Conservation (phyloP, 2,888 invertebrate genomes). For the Patella depressa region DNA sequence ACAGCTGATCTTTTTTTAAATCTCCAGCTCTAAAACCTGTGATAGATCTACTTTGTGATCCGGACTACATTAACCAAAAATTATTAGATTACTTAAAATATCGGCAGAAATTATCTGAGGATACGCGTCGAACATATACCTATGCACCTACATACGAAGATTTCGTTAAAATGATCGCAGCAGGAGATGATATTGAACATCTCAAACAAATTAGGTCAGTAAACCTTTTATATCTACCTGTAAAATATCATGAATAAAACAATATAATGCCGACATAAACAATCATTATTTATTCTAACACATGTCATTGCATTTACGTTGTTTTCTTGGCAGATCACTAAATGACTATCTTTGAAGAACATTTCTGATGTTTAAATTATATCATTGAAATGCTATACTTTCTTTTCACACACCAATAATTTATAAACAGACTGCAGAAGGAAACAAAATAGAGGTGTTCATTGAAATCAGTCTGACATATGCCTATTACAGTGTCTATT, state of each 20-base stretch:
- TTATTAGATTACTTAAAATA: conserved; percentile 87
- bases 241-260: not conserved
- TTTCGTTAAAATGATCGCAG: conserved; percentile 86
- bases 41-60: conserved; percentile 87
- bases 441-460: no score
- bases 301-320: no score
- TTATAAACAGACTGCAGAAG: no score
- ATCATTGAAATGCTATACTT: no score
- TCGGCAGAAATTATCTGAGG: conserved; percentile 80
- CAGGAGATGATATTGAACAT: conserved; percentile 85
- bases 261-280: not conserved
- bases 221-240: not conserved
- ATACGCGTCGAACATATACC: conserved; percentile 84
- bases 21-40: conserved; percentile 83
- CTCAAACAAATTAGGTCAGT: conserved; percentile 83
- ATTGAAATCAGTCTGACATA: no score
- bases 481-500: no score
- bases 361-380: no score
- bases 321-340: no score
- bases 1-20: not conserved
- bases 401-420: no score
- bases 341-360: no score
- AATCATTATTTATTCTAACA: not conserved
- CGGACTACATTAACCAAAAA: conserved; percentile 91
- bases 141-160: conserved; percentile 92